These are phyloP conservation scores for Phalacrocorax aristotelis DNA, from an alignment of 2,113 vertebrate species.

Conservation along the genomic window DNA sequence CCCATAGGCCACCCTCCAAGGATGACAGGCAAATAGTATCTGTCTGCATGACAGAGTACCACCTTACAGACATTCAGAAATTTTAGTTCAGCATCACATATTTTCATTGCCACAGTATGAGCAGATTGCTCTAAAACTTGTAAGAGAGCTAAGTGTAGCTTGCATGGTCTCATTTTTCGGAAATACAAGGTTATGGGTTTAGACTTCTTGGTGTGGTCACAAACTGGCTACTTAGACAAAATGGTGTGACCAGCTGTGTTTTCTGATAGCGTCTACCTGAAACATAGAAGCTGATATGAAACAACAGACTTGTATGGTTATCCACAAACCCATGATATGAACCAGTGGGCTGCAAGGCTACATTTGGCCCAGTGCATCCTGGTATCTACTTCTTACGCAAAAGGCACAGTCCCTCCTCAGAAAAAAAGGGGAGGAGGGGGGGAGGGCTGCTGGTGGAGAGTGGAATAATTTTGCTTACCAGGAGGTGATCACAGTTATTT, in stretches of 20 bases:
- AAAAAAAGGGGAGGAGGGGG: neutral
- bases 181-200: neutral
- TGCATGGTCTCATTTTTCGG: neutral
- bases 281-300: neutral
- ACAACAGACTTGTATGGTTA: neutral
- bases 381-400: neutral
- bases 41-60: neutral
- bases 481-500: constrained; percentile 7
- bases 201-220: neutral
- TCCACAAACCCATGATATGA: neutral
- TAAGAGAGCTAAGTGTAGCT: neutral
- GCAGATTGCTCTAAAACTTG: neutral
- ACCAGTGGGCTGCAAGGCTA: neutral
- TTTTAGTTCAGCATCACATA: neutral
- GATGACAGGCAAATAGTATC: neutral
- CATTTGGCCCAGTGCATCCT: neutral
- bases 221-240: neutral
- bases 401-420: neutral
- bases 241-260: neutral
- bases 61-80: neutral
- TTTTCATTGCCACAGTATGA: neutral
- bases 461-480: neutral
- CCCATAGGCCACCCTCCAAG: rapidly evolving
- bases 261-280: neutral
- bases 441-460: neutral